phyloP scores from a whole-genome alignment of 1,140 invertebrate genomes.

The Phortica variegata region DNA sequence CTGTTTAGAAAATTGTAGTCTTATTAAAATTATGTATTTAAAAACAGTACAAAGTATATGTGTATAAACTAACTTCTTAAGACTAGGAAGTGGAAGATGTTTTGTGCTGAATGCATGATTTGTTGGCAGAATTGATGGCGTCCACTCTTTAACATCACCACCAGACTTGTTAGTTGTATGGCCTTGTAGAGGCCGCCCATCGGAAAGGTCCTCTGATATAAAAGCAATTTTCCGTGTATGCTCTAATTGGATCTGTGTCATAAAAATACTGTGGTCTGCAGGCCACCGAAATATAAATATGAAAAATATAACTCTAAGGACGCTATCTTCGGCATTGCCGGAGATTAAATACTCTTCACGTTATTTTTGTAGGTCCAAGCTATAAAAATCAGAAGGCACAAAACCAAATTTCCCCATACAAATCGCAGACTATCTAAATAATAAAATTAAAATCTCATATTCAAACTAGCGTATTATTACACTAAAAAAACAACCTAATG shows the following conservation, averaged over 20 bases:
- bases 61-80: conserved; percentile 42
- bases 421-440: not conserved
- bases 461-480: too few species aligned
- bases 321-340: too few species aligned
- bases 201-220: conserved; percentile 21
- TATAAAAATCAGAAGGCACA: too few species aligned
- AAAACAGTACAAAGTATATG: not conserved
- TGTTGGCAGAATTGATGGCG: conserved; percentile 6
- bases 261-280: conserved; percentile 47
- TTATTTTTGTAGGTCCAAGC: too few species aligned
- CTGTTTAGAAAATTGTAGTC: conserved; percentile 1
- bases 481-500: too few species aligned
- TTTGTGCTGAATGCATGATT: conserved; percentile 17
- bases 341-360: too few species aligned
- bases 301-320: too few species aligned
- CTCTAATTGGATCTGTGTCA: conserved; percentile 52
- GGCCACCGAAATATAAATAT: too few species aligned
- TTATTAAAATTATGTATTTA: conserved; percentile 11
- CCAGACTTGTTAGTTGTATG: too few species aligned
- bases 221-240: conserved; percentile 48
- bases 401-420: too few species aligned
- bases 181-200: too few species aligned
- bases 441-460: not conserved
- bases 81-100: conserved; percentile 28
- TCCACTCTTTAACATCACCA: too few species aligned